Evolutionary conservation across 2,113 vertebrate genomes (phyloP), one percentile per base, ranked within the genome.

Genomic region (Pholis gunnellus): DNA sequence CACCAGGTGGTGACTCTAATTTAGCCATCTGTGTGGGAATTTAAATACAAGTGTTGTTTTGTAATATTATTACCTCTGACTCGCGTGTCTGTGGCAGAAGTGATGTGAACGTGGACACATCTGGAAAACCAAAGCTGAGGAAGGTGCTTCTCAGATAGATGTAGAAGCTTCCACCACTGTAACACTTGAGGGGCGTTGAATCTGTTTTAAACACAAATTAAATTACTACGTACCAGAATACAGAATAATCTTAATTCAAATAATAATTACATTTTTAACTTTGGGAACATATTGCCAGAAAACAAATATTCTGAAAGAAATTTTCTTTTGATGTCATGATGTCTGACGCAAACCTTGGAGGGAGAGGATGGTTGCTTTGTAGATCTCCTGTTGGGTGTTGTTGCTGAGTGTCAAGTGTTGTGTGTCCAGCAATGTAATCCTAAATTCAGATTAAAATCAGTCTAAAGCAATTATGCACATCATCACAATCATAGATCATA

Each of bases 121-220:
- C 76, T 57, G 92, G 94, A 78, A 92, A 91, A 46, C 86, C 89
- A 80, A 93, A 94, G 38, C 78, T 75, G 50, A 85, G 91, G 87
- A 93, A 94, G 29, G 65, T 83, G 40, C 65, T 79, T 66, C 59
- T 91, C 71, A 94, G 75, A 72, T 87, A 94, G 38, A 27, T 11
- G 60, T 85, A 92, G 80, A 93, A 92, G 46, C 92, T 93, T 66
- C 90, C 90, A 42, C 72, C 70, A 4, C 1, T 20, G 52, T 92
- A 94, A 78, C 93, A 94, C 63, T 72, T 82, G 25, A 93, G 72
- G 18, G 79, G 73, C 0, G 40, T 13, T 63, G 80, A 76, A 25
- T 64, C 93, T 94, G 77, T 59, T 76, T 70, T 31, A 34, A 68
- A 63, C 14, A 44, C 13, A 82, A 46, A 78, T 68, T 0, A 44